Base-by-base conservation (phyloP, 2,888 invertebrate genomes). In the Malacosoma neustria region DNA sequence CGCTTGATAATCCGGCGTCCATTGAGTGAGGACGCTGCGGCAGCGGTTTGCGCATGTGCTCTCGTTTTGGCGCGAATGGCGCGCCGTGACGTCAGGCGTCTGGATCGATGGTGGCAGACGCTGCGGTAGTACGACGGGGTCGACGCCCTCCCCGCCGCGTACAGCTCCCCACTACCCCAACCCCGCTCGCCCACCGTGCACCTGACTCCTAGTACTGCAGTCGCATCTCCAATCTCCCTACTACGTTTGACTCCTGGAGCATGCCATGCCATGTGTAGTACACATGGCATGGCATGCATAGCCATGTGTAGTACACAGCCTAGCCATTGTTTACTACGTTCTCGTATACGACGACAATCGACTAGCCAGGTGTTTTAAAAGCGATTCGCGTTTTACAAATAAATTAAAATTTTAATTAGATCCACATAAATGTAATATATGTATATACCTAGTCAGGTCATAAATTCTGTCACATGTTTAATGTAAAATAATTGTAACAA, bases 31-130 rank as follows among this genome's bases (percentile, higher is more conserved):
- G 75, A 73, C 79, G 79, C 70, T 79, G 82, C 77, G 75, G 80
- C 74, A 73, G 57, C 71, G 65, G 58, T 62, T 46, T 75, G 76
- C 82, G 81, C 85, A 80, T 62, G 80, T 84, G 81, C 76, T 68
- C 70, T 77, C 68, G 73, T 84, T 86, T 85, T 85, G 86, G 86
- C 87, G 86, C 86, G 86, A 87, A 86, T 75, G 69, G 69, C 79
- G 77, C 72, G 72, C 71, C 69, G 73, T 82, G 86, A 84, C 85
- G 85, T 80, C 84, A 86, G 73, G 71, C 81, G 81, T 75, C 82
- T 74, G 82, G 86, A 86, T 87, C 87, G 87, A 87, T 87, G 84
- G 74, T 76, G 77, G 79, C 79, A 84, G 85, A 84, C 84, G 84
- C 84, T 84, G 85, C 85, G 77, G 85, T 85, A 85, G 84, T 84